Conservation (phyloP, 2,888 invertebrate species). For the Spilosoma lubricipeda region DNA sequence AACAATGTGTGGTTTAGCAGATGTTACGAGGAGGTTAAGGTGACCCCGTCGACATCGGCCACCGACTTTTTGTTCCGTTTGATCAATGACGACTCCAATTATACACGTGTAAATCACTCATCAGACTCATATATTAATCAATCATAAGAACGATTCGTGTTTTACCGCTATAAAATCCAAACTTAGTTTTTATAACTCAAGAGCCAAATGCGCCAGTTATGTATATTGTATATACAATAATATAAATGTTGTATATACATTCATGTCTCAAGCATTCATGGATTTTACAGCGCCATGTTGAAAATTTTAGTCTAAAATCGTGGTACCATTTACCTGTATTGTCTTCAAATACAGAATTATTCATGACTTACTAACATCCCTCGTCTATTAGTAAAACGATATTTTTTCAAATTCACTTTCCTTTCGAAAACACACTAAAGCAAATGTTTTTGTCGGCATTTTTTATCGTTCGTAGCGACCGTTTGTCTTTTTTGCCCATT, state of each 20-base stretch:
- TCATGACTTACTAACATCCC: slow-evolving; percentile 56
- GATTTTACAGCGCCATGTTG: slow-evolving; percentile 19
- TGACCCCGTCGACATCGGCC: slow-evolving; percentile 58
- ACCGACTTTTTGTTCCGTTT: slow-evolving; percentile 46
- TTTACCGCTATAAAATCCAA: slow-evolving; percentile 47
- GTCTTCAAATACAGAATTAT: slow-evolving; percentile 41
- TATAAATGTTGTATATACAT: neutral
- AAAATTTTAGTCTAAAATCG: slow-evolving; percentile 5
- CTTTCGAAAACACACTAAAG: slow-evolving; percentile 48
- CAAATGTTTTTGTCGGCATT: slow-evolving; percentile 55
- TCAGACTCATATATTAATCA: slow-evolving; percentile 40
- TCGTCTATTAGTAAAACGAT: slow-evolving; percentile 41
- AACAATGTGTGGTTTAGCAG: slow-evolving; percentile 47
- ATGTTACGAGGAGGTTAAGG: slow-evolving; percentile 55
- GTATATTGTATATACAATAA: slow-evolving; percentile 20
- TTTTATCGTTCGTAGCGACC: slow-evolving; percentile 50
- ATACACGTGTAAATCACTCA: slow-evolving; percentile 49
- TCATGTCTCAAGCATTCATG: slow-evolving; percentile 20
- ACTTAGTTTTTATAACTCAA: slow-evolving; percentile 28
- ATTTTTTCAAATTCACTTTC: slow-evolving; percentile 38
- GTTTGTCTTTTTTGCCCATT: slow-evolving; percentile 55
- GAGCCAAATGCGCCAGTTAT: slow-evolving; percentile 24
- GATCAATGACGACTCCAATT: slow-evolving; percentile 49
- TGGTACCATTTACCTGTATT: slow-evolving; percentile 29
- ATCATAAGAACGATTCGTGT: slow-evolving; percentile 35